phyloP scores from a whole-genome alignment of 2,113 vertebrate species.

The Halichoeres trimaculatus region DNA sequence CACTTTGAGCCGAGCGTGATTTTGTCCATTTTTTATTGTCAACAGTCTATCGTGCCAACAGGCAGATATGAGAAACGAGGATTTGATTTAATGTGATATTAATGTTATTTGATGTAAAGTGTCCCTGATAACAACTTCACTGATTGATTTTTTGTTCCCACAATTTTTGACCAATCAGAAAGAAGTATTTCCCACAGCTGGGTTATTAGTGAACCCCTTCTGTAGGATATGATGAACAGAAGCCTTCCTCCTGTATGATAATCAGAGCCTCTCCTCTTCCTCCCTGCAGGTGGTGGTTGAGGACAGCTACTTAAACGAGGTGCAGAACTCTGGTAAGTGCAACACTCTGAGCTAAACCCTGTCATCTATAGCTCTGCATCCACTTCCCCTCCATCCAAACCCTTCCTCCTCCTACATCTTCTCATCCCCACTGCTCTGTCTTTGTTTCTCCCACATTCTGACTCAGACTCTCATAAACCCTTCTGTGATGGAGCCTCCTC shows the following conservation, averaged over 20 bases:
- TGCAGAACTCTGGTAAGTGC: constrained; percentile 84
- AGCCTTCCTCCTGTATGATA: neutral
- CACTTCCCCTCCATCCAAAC: constrained; percentile 24
- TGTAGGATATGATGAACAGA: too few species aligned
- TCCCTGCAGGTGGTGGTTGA: constrained; percentile 80
- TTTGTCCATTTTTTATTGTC: too few species aligned
- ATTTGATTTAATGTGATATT: too few species aligned
- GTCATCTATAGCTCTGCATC: constrained; percentile 5
- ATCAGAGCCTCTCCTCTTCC: constrained; percentile 11
- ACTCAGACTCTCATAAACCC: constrained; percentile 41
- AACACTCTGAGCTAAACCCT: constrained; percentile 1
- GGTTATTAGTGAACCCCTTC: too few species aligned
- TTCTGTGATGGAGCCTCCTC: neutral
- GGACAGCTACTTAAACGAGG: constrained; percentile 84
- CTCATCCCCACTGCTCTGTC: neutral
- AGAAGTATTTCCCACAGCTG: too few species aligned
- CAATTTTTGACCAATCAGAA: too few species aligned
- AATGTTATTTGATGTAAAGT: too few species aligned
- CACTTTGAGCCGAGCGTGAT: too few species aligned
- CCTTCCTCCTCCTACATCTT: constrained; percentile 41
- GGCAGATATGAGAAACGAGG: too few species aligned
- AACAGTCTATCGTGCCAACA: too few species aligned
- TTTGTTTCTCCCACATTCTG: constrained; percentile 46
- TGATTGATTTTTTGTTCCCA: too few species aligned
- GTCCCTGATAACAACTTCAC: too few species aligned